These are phyloP conservation scores for Netelia melanura DNA, from an alignment of 2,888 invertebrate species.

Conservation along the genomic window DNA sequence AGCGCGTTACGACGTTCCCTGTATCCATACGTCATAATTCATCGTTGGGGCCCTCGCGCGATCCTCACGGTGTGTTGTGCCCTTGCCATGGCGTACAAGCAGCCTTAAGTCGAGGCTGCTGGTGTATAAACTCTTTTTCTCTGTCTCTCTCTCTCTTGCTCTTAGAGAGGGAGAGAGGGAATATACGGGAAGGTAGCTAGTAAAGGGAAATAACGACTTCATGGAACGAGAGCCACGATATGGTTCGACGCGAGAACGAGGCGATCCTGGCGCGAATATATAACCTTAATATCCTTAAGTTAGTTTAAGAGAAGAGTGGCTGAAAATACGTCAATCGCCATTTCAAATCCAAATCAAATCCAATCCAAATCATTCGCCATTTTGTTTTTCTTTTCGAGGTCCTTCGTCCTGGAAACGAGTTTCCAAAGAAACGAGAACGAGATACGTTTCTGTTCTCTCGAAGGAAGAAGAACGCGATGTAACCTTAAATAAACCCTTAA, in stretches of 20 bases:
- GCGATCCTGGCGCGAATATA: slow-evolving; percentile 8
- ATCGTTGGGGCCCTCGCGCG: slow-evolving; percentile 59
- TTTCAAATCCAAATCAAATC: too few species aligned
- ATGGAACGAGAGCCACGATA: slow-evolving; percentile 48
- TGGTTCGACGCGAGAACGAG: slow-evolving; percentile 22
- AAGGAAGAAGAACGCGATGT: neutral
- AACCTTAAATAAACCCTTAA: slow-evolving; percentile 24
- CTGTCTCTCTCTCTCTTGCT: neutral
- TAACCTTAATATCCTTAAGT: slow-evolving; percentile 1
- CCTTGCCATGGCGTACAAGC: slow-evolving; percentile 43
- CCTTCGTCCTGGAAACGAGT: too few species aligned
- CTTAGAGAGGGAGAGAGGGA: slow-evolving; percentile 14
- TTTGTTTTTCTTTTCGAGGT: too few species aligned
- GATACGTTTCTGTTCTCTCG: too few species aligned
- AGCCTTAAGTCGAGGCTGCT: slow-evolving; percentile 60
- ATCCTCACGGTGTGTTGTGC: slow-evolving; percentile 45
- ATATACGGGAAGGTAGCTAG: slow-evolving; percentile 67
- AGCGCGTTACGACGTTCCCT: slow-evolving; percentile 67
- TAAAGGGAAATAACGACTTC: slow-evolving; percentile 69
- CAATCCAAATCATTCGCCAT: too few species aligned
- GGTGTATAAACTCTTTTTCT: slow-evolving; percentile 1
- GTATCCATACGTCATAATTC: slow-evolving; percentile 75
- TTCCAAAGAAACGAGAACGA: too few species aligned
- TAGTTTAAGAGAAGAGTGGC: slow-evolving; percentile 1
- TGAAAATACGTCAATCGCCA: too few species aligned